Evolutionary conservation across 2,797 vertebrate genomes (phyloP).

Genomic region (Danio jaintianensis): DNA sequence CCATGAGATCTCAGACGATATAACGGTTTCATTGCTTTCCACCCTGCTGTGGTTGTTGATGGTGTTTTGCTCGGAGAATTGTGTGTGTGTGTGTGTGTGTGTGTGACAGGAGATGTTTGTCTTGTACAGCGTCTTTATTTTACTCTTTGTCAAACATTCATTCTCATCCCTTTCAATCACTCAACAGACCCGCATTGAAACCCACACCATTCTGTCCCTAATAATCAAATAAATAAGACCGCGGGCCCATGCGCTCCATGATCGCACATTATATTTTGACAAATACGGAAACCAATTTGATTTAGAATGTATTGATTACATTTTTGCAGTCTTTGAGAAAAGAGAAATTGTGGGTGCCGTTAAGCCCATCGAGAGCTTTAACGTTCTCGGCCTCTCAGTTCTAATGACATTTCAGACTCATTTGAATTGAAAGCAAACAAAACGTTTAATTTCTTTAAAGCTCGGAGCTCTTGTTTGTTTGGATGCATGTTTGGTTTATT

Average conservation of each 20-base stretch:
- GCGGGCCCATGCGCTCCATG: constrained; percentile 15
- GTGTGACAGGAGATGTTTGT: constrained; percentile 15
- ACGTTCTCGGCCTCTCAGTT: not conserved
- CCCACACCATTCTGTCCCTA: constrained; percentile 1
- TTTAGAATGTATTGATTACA: constrained; percentile 39
- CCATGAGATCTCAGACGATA: constrained; percentile 54
- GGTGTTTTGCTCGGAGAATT: constrained; percentile 61
- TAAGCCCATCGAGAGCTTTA: constrained; percentile 6
- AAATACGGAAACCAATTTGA: constrained; percentile 26
- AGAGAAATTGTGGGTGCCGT: constrained; percentile 20
- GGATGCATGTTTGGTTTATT: constrained; percentile 6
- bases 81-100: constrained; percentile 39
- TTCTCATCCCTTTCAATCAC: constrained; percentile 30
- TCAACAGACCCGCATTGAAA: constrained; percentile 8
- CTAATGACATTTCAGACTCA: constrained; percentile 33
- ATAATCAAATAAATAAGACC: constrained; percentile 34
- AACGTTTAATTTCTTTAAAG: constrained; percentile 34
- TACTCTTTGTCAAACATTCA: constrained; percentile 26
- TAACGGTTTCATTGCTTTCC: constrained; percentile 69
- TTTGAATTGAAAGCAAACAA: constrained; percentile 31
- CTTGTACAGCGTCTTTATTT: constrained; percentile 20
- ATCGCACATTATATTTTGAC: constrained; percentile 31
- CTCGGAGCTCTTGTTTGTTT: not conserved
- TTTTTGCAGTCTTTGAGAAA: constrained; percentile 21
- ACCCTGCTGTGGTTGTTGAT: constrained; percentile 76